These are phyloP conservation scores for Actinernus sp. DNA, from an alignment of 92 coral and sea anemone genomes.

Conservation along the genomic window DNA sequence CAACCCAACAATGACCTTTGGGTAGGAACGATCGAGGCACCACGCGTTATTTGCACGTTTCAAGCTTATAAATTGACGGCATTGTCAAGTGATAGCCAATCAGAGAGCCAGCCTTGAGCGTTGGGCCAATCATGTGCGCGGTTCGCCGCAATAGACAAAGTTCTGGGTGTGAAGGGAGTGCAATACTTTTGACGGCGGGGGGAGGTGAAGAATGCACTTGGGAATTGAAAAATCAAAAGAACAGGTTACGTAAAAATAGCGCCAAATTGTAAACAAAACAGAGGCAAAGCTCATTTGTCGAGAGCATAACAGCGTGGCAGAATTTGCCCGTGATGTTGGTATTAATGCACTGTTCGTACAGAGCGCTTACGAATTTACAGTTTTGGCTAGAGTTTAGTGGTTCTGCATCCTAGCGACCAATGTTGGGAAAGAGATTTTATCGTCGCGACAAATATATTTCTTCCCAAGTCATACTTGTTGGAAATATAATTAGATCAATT, in stretches of 20 bases:
- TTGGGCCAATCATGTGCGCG: constrained; percentile 76
- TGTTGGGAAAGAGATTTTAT: too few relatives aligned
- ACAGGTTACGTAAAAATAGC: constrained; percentile 23
- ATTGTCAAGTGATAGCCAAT: constrained; percentile 90
- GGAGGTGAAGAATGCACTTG: constrained; percentile 25
- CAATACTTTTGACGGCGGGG: constrained; percentile 45
- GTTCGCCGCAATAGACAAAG: constrained; percentile 63
- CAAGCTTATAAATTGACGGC: constrained; percentile 99
- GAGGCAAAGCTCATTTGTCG: constrained; percentile 26
- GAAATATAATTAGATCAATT: too few relatives aligned
- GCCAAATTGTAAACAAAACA: constrained; percentile 27
- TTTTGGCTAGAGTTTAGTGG: too few relatives aligned
- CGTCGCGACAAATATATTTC: too few relatives aligned
- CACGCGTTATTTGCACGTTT: constrained; percentile 99
- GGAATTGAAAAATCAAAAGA: constrained; percentile 11
- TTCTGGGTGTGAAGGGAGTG: constrained; percentile 83
- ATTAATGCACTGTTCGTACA: too few relatives aligned
- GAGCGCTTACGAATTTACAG: too few relatives aligned
- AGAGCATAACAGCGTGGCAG: constrained; percentile 15
- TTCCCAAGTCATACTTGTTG: too few relatives aligned
- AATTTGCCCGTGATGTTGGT: neutral
- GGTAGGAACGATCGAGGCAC: constrained; percentile 82
- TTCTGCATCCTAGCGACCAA: too few relatives aligned
- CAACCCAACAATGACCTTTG: constrained; percentile 97
- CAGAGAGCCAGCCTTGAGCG: constrained; percentile 47